Conservation (phyloP, 2,797 vertebrate genomes). For the Kryptolebias ocellatus region DNA sequence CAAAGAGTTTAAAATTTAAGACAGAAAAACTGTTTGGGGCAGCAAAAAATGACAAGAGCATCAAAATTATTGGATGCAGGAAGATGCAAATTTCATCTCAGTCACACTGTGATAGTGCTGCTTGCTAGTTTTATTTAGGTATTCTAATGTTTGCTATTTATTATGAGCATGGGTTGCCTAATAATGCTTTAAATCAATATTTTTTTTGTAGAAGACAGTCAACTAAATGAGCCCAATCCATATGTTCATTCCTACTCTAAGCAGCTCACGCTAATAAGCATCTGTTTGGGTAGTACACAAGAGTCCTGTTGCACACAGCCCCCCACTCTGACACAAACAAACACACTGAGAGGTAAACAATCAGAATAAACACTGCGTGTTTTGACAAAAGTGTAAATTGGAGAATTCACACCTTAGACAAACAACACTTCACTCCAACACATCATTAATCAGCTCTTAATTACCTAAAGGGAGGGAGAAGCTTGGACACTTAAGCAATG, state of each 20-base stretch:
- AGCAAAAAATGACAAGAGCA: too few species aligned
- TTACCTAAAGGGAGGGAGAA: constrained; percentile 68
- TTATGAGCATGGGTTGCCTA: constrained; percentile 18
- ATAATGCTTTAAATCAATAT: not conserved
- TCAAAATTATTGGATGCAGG: constrained; percentile 6
- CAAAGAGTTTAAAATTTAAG: not conserved
- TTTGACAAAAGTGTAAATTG: constrained; percentile 78
- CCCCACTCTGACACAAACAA: constrained; percentile 40
- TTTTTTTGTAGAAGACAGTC: constrained; percentile 49
- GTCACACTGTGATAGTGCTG: constrained; percentile 2
- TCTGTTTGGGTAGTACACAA: constrained; percentile 73
- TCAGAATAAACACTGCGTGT: constrained; percentile 62
- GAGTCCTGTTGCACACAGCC: constrained; percentile 69
- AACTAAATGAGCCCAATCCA: constrained; percentile 73
- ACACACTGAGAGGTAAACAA: constrained; percentile 50
- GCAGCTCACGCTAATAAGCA: constrained; percentile 80
- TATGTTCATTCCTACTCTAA: constrained; percentile 75
- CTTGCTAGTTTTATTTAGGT: not conserved
- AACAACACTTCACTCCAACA: constrained; percentile 71
- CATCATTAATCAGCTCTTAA: constrained; percentile 80
- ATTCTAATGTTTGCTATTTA: constrained; percentile 37
- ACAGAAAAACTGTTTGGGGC: not conserved
- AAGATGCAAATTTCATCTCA: constrained; percentile 20
- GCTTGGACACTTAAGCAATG: constrained; percentile 52
- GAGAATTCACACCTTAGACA: constrained; percentile 78